Evolutionary conservation across 2,888 invertebrate species (phyloP).

Genomic region (Dasysyrphus tricinctus): DNA sequence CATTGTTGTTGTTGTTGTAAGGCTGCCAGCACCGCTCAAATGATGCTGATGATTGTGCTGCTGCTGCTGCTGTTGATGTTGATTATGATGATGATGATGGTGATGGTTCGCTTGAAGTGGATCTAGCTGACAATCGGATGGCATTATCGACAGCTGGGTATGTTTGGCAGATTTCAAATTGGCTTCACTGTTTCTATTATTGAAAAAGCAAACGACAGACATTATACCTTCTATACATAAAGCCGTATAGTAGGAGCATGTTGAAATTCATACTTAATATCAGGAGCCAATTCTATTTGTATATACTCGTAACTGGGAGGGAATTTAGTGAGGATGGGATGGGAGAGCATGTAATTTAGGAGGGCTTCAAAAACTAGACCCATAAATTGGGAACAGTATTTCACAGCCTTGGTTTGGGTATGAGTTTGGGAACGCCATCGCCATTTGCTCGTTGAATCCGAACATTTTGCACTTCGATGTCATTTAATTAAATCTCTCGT

Average conservation of each 20-base stretch:
- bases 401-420: conserved; percentile 18
- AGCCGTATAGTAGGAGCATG: neutral
- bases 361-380: conserved; percentile 12
- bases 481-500: conserved; percentile 72
- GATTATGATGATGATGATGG: conserved; percentile 78
- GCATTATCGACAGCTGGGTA: conserved; percentile 83
- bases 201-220: conserved; percentile 73
- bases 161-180: conserved; percentile 83
- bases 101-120: conserved; percentile 81
- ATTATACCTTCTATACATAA: conserved; percentile 8
- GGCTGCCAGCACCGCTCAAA: conserved; percentile 78
- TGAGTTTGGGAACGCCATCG: conserved; percentile 12
- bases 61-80: conserved; percentile 80
- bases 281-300: conserved; percentile 9
- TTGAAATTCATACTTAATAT: conserved; percentile 60
- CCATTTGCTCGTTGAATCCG: conserved; percentile 32
- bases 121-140: conserved; percentile 83
- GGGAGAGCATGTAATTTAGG: conserved; percentile 52
- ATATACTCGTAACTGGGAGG: neutral
- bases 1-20: conserved; percentile 71
- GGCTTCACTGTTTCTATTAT: conserved; percentile 82
- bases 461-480: conserved; percentile 63
- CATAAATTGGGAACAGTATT: conserved; percentile 55
- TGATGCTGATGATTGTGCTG: conserved; percentile 82
- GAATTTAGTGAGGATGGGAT: neutral